These are phyloP conservation scores for Coremacera marginata DNA, from an alignment of 2,888 invertebrate genomes.

Conservation along the genomic window DNA sequence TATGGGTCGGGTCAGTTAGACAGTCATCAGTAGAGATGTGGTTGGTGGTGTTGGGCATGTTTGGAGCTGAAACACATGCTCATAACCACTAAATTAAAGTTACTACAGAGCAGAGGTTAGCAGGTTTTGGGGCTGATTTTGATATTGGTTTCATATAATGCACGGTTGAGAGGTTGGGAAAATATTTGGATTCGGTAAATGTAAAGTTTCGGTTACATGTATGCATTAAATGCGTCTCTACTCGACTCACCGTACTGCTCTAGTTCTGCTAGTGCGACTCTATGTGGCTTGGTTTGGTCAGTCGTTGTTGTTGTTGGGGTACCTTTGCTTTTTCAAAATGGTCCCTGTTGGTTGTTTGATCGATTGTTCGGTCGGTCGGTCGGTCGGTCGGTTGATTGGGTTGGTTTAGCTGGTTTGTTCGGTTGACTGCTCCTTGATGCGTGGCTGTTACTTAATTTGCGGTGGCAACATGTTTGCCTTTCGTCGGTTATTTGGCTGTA, in stretches of 20 bases:
- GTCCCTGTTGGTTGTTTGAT: background rate
- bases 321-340: background rate
- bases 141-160: background rate
- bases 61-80: background rate
- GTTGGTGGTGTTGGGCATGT: background rate
- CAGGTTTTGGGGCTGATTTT: background rate
- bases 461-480: constrained; percentile 23
- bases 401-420: background rate
- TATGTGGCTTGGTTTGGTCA: background rate
- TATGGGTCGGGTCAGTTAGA: background rate
- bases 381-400: background rate
- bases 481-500: constrained; percentile 11
- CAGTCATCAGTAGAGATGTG: background rate
- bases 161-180: background rate
- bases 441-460: constrained; percentile 34
- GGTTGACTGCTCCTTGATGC: constrained; percentile 7
- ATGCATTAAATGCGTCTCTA: background rate
- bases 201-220: background rate
- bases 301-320: background rate
- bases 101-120: background rate
- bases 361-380: background rate
- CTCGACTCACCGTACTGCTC: background rate
- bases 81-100: constrained; percentile 9
- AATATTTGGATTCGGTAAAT: background rate
- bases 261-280: background rate